Conservation (phyloP, 2,797 vertebrate species). For the Tiaroga cobitis region DNA sequence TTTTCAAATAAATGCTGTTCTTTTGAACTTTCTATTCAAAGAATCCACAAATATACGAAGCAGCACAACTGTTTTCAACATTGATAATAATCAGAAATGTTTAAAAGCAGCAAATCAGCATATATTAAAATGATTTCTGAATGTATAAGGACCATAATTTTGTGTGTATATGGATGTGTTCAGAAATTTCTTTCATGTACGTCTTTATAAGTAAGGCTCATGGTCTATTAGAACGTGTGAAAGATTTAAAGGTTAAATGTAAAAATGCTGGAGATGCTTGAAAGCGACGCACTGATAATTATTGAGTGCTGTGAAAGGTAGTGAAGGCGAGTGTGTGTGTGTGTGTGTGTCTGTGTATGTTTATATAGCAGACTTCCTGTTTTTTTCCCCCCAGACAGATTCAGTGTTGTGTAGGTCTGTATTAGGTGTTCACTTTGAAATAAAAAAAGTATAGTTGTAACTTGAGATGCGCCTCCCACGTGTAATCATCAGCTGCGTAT, state of each 20-base stretch:
- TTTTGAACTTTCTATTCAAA: background rate
- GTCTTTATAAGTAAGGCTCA: background rate
- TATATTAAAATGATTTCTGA: too few species aligned
- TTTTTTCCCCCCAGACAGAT: background rate
- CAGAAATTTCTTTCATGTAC: background rate
- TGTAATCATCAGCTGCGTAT: background rate
- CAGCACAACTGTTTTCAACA: too few species aligned
- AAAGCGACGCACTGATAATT: background rate
- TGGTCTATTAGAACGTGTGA: background rate
- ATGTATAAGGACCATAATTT: too few species aligned
- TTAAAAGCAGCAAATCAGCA: too few species aligned
- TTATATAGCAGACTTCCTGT: background rate
- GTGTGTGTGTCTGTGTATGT: background rate
- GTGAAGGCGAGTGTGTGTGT: background rate
- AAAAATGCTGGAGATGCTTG: background rate
- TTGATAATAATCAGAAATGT: too few species aligned
- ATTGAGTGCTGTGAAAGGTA: background rate
- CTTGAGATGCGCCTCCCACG: background rate
- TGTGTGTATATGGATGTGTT: background rate
- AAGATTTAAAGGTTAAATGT: background rate
- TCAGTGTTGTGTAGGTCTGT: too few species aligned
- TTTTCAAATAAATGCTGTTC: background rate
- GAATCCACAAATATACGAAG: too few species aligned
- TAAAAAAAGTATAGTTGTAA: background rate
- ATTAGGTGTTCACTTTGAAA: background rate